Evolutionary conservation across 2,888 invertebrate species (phyloP).

Genomic region (Choristoneura rosaceana): DNA sequence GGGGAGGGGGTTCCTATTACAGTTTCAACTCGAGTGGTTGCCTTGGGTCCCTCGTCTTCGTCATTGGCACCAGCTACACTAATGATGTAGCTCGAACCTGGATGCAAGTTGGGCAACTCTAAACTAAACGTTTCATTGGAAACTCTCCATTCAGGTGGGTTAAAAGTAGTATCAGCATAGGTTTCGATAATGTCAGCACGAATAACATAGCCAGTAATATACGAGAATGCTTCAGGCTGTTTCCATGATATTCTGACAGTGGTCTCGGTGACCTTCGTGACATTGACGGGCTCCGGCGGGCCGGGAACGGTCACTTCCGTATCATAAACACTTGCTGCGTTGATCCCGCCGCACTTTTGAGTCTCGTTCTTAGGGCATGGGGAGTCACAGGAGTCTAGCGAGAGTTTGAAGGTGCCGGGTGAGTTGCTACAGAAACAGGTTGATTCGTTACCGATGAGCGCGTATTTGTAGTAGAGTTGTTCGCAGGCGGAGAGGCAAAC

Average conservation of each 20-base stretch:
- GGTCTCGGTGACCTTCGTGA: conserved; percentile 87
- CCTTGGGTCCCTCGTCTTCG: conserved; percentile 85
- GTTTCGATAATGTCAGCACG: conserved; percentile 84
- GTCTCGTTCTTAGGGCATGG: conserved; percentile 87
- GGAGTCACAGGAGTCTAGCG: conserved; percentile 78
- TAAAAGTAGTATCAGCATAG: conserved; percentile 81
- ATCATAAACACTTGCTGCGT: conserved; percentile 88
- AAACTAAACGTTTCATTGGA: conserved; percentile 85
- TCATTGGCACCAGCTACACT: conserved; percentile 88
- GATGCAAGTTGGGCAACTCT: conserved; percentile 87
- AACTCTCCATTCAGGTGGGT: conserved; percentile 85
- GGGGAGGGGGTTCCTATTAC: conserved; percentile 90
- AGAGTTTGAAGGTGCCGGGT: conserved; percentile 74
- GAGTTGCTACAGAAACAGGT: conserved; percentile 78
- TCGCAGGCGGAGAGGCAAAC: conserved; percentile 79
- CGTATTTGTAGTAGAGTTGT: conserved; percentile 77
- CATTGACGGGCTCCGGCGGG: conserved; percentile 87
- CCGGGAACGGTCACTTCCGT: conserved; percentile 88
- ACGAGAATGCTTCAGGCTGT: conserved; percentile 81
- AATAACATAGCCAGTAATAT: conserved; percentile 84
- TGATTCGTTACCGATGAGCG: conserved; percentile 74
- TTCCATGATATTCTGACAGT: conserved; percentile 87
- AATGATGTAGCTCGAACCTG: conserved; percentile 91
- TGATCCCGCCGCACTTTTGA: conserved; percentile 88
- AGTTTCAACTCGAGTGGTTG: conserved; percentile 87